Percentiles rank a stretch among this genome's conserved stretches.
phyloP scores from a whole-genome alignment of 2,888 invertebrate genomes.

The Julus scandinavius region DNA sequence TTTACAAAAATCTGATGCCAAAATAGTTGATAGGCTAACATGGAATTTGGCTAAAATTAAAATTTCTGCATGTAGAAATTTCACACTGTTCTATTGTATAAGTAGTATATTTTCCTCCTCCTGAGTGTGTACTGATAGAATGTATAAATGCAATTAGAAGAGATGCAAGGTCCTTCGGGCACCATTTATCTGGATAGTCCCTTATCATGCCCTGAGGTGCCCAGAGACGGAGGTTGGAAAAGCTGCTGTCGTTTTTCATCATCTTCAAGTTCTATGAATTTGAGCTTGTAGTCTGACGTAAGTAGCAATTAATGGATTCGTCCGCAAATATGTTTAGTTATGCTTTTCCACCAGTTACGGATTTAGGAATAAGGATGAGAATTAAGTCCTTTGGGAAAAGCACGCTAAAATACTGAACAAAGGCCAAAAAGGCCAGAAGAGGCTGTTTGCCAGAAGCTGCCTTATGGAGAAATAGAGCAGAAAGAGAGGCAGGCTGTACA shows the following conservation, averaged over 20 bases:
- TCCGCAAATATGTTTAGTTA: constrained; percentile 5
- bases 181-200: neutral
- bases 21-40: no score
- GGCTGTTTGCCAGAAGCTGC: no score
- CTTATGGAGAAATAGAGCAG: no score
- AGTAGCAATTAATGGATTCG: constrained; percentile 29
- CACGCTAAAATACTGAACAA: neutral
- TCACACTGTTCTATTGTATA: no score
- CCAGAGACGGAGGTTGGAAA: neutral
- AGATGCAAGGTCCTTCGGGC: neutral
- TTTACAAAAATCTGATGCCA: no score
- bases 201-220: neutral
- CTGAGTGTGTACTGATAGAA: no score
- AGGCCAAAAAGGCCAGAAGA: neutral
- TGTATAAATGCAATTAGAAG: neutral
- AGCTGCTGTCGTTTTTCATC: constrained; percentile 4
- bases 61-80: no score
- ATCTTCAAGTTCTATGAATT: neutral
- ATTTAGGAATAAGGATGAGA: neutral
- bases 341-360: neutral
- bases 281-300: neutral
- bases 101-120: no score
- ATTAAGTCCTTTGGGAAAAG: neutral
- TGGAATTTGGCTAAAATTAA: no score
- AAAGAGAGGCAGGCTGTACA: no score